Evolutionary conservation across 2,797 vertebrate genomes (phyloP).

Genomic region (Muscicapa comitata): DNA sequence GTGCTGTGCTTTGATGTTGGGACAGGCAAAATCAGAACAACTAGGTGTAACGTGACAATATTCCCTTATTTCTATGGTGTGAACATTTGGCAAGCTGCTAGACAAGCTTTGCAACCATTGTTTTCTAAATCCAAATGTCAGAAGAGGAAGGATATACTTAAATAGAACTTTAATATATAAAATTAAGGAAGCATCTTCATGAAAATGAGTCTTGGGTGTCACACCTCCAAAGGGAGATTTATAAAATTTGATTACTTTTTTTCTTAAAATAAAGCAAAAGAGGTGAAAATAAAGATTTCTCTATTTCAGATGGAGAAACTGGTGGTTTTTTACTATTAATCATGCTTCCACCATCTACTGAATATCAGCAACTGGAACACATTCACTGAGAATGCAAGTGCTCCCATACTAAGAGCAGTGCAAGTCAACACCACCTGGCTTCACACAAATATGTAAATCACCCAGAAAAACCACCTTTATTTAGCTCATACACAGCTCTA

Average conservation of each 20-base stretch:
- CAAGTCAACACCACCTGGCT: neutral
- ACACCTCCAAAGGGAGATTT: neutral
- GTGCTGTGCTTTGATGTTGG: neutral
- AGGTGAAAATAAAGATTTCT: neutral
- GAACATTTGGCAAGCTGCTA: neutral
- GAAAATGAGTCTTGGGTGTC: neutral
- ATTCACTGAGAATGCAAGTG: neutral
- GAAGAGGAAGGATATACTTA: neutral
- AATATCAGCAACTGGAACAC: neutral
- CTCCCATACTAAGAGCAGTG: neutral
- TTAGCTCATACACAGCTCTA: neutral
- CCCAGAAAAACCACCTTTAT: neutral
- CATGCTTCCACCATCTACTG: neutral
- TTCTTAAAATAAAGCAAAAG: neutral
- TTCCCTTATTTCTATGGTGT: neutral
- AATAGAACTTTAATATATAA: neutral
- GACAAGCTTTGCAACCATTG: neutral
- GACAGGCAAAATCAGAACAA: neutral
- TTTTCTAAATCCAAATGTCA: neutral
- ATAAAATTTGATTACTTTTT: neutral
- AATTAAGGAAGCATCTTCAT: neutral
- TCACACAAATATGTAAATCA: accelerated
- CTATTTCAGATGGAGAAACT: neutral
- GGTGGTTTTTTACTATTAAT: neutral
- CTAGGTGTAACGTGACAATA: neutral